These are phyloP conservation scores for Brenthis daphne DNA, from an alignment of 2,888 invertebrate genomes.

Conservation along the genomic window DNA sequence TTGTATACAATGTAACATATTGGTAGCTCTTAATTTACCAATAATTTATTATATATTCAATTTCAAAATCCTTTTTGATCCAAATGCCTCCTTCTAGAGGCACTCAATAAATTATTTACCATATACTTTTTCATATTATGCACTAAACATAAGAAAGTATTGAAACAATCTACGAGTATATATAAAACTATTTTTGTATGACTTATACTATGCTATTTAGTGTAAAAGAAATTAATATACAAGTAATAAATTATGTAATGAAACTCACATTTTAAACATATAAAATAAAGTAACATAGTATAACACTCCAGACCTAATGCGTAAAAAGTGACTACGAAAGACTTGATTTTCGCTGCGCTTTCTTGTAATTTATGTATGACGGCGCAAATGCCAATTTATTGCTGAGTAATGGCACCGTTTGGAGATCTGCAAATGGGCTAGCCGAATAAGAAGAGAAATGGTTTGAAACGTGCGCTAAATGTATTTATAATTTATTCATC, in stretches of 20 bases:
- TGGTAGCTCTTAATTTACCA: too few relatives aligned
- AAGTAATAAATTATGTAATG: conserved; percentile 31
- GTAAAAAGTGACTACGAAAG: conserved; percentile 71
- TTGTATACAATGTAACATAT: too few relatives aligned
- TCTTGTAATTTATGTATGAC: conserved; percentile 80
- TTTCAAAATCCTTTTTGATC: too few relatives aligned
- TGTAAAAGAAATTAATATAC: background rate
- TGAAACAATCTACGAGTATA: too few relatives aligned
- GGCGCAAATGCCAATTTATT: conserved; percentile 82
- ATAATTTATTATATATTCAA: too few relatives aligned
- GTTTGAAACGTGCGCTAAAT: conserved; percentile 76
- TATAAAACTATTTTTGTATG: background rate
- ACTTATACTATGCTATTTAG: background rate
- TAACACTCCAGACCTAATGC: conserved; percentile 45
- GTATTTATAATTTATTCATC: conserved; percentile 81
- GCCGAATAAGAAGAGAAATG: conserved; percentile 80
- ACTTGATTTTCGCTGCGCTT: conserved; percentile 73
- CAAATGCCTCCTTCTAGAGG: too few relatives aligned
- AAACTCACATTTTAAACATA: conserved; percentile 33
- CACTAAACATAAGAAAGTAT: too few relatives aligned
- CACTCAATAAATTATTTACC: too few relatives aligned
- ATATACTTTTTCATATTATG: too few relatives aligned
- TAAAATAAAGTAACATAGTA: conserved; percentile 40
- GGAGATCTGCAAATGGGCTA: conserved; percentile 81
- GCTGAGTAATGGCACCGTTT: conserved; percentile 81